These are phyloP conservation scores for Chlamydotis undulata DNA, from an alignment of 2,113 vertebrate species.

Conservation along the genomic window DNA sequence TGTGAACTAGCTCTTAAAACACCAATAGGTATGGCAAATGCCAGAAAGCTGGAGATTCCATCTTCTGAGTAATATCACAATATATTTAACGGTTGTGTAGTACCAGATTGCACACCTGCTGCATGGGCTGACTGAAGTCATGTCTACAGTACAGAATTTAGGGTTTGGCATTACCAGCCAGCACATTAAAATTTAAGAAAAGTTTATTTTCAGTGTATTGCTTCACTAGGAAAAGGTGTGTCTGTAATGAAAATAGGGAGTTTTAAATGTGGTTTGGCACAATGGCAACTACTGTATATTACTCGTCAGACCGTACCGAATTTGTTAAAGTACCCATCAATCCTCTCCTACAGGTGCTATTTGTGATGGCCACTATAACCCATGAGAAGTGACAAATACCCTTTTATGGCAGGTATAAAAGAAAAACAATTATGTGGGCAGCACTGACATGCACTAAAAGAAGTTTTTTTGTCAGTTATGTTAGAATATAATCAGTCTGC, in stretches of 20 bases:
- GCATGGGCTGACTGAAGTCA: background rate
- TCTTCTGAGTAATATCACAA: background rate
- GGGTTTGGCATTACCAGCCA: background rate
- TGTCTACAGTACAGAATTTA: background rate
- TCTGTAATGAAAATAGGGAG: background rate
- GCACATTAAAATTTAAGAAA: background rate
- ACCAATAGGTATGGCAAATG: background rate
- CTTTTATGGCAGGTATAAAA: background rate
- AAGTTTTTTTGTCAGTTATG: background rate
- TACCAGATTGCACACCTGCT: background rate
- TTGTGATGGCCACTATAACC: background rate
- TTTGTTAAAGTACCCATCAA: background rate
- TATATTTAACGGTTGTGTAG: background rate
- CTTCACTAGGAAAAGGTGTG: background rate
- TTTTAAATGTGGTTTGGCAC: background rate
- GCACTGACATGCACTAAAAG: background rate
- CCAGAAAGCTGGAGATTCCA: background rate
- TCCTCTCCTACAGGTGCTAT: background rate
- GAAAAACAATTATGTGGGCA: background rate
- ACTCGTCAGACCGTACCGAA: background rate
- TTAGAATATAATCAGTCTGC: background rate
- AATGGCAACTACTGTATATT: background rate
- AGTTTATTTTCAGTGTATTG: background rate
- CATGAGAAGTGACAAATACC: background rate
- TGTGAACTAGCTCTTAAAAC: background rate